Evolutionary conservation across 2,113 vertebrate species (phyloP).

Genomic region (Scortum barcoo): DNA sequence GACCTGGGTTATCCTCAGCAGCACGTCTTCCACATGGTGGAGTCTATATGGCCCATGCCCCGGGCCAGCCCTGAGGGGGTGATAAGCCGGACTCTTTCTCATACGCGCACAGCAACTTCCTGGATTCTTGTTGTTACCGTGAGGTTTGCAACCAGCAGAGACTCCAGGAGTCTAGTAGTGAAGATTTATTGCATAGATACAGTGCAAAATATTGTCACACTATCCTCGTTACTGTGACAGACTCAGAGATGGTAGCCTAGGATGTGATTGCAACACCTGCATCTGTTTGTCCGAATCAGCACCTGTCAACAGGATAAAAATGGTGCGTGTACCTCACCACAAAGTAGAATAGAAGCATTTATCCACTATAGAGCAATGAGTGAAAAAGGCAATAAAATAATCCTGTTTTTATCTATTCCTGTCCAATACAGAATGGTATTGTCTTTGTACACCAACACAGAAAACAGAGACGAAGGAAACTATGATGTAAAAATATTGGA

Average conservation of each 20-base stretch:
- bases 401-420: not conserved
- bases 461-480: not conserved
- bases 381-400: not conserved
- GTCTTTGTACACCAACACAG: not conserved
- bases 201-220: not conserved
- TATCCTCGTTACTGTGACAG: not conserved
- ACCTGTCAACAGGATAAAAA: constrained; percentile 12
- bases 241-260: not conserved
- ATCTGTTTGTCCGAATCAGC: constrained; percentile 12
- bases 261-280: constrained; percentile 11
- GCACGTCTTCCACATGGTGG: no score
- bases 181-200: no score
- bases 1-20: no score
- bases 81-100: not conserved
- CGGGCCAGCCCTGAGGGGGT: no score
- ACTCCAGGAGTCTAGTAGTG: not conserved
- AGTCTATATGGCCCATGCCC: no score
- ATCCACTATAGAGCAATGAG: not conserved
- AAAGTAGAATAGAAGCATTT: not conserved
- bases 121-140: not conserved
- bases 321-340: not conserved
- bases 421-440: not conserved
- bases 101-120: not conserved
- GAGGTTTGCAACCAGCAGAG: not conserved
- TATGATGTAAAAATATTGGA: not conserved